Conservation (phyloP, 2,888 invertebrate genomes). For the Caenorhabditis panamensis region DNA sequence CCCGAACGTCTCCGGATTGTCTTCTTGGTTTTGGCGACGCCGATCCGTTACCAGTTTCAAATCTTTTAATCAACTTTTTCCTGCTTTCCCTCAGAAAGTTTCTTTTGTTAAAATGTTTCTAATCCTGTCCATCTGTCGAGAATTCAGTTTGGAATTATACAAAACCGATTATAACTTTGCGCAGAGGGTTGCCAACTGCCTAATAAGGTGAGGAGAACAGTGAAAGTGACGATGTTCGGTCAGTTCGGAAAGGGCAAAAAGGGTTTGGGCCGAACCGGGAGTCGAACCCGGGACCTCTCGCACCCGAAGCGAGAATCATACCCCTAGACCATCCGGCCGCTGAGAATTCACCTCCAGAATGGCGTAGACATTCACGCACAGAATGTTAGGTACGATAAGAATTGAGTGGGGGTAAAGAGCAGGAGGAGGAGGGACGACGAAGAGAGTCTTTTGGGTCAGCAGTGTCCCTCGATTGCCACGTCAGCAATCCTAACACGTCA, state of each 20-base stretch:
- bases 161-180: too few relatives aligned
- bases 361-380: background rate
- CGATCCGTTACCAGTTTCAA: slow-evolving; percentile 36
- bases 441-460: too few relatives aligned
- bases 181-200: background rate
- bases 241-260: too few relatives aligned
- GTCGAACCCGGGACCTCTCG: slow-evolving; percentile 81
- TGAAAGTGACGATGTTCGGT: background rate
- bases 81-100: background rate
- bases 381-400: background rate
- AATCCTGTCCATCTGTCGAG: too few relatives aligned
- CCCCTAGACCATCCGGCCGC: slow-evolving; percentile 78
- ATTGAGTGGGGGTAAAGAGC: too few relatives aligned
- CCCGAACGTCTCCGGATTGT: background rate
- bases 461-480: too few relatives aligned
- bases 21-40: background rate
- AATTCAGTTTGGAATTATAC: too few relatives aligned
- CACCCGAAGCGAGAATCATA: slow-evolving; percentile 82
- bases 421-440: too few relatives aligned
- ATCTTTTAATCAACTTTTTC: slow-evolving; percentile 37
- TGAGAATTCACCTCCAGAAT: background rate
- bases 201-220: background rate
- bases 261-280: slow-evolving; percentile 76
- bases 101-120: too few relatives aligned
- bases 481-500: too few relatives aligned